phyloP scores from a whole-genome alignment of 2,113 vertebrate species.

The Myotis brandtii region DNA sequence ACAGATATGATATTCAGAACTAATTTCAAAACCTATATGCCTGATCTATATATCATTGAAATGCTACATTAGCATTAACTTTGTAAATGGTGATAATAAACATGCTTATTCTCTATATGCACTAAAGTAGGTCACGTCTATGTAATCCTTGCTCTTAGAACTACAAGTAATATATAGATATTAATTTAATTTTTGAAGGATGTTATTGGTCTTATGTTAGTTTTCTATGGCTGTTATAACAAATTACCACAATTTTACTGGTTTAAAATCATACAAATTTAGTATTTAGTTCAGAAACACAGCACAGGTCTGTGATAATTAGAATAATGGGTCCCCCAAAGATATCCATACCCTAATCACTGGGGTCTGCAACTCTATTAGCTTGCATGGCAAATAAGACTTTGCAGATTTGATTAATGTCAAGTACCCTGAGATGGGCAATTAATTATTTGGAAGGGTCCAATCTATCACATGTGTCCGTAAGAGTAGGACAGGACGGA shows the following conservation, averaged over 20 bases:
- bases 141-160: neutral
- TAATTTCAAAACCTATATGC: neutral
- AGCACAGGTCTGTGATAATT: neutral
- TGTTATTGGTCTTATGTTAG: neutral
- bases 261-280: neutral
- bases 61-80: neutral
- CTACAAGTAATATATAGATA: neutral
- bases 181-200: neutral
- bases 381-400: neutral
- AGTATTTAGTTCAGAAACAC: neutral
- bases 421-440: neutral
- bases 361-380: neutral
- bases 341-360: neutral
- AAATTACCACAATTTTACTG: neutral
- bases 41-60: neutral
- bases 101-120: neutral
- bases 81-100: neutral
- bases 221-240: neutral
- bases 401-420: neutral
- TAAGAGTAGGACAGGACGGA: neutral
- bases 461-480: neutral
- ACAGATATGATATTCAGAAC: neutral
- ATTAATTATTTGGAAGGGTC: neutral
- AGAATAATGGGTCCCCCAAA: neutral
- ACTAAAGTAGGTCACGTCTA: neutral